Percentiles rank a stretch among this genome's conserved stretches.
Evolutionary conservation across 2,113 vertebrate species (phyloP).

Genomic region (Struthidea cinerea): DNA sequence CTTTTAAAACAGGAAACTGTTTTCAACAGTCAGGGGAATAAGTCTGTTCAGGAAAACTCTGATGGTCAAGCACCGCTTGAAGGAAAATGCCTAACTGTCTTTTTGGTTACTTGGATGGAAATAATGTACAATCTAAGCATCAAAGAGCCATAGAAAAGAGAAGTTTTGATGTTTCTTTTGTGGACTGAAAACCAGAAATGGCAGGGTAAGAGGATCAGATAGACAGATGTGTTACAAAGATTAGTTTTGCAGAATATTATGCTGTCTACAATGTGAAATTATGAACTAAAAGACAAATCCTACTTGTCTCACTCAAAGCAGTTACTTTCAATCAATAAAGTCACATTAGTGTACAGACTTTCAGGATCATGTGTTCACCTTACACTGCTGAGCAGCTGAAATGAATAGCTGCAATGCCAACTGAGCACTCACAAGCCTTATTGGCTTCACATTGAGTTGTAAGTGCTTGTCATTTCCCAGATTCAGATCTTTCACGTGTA

Average conservation of each 20-base stretch:
- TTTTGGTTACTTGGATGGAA: neutral
- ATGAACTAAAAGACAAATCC: neutral
- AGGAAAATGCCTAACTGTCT: neutral
- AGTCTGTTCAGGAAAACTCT: neutral
- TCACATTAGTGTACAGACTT: neutral
- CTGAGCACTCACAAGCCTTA: neutral
- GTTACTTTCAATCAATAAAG: constrained; percentile 17
- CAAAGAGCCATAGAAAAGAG: neutral
- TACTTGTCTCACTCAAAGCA: neutral
- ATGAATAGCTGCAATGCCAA: neutral
- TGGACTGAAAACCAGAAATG: neutral
- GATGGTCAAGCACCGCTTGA: neutral
- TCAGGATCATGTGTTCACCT: neutral
- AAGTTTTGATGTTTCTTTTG: neutral
- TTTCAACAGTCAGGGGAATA: neutral
- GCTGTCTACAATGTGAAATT: neutral
- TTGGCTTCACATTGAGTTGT: neutral
- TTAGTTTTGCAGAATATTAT: neutral
- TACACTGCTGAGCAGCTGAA: neutral
- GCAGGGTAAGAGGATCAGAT: neutral
- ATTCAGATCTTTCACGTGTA: neutral
- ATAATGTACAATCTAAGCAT: neutral
- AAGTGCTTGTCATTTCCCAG: neutral
- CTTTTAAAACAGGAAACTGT: neutral
- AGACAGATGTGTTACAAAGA: neutral